Evolutionary conservation across 30 jellyfish, hydroid and myxozoan species (phyloP).

Genomic region (Phacellophora camtschatica): DNA sequence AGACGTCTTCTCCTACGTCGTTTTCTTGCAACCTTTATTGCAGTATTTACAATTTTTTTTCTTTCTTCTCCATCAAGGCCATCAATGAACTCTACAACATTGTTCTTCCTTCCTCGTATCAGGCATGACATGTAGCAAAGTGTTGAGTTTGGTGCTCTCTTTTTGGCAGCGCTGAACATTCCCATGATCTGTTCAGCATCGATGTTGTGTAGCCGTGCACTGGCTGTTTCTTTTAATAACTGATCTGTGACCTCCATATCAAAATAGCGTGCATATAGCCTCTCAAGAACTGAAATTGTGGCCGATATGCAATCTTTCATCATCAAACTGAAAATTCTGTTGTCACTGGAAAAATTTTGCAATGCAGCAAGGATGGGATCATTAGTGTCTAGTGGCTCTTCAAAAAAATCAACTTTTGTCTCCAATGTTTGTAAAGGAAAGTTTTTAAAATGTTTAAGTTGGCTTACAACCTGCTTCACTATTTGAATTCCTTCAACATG

Average conservation of each 20-base stretch:
- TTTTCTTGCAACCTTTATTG: background rate
- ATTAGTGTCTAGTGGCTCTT: background rate
- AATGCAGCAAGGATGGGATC: background rate
- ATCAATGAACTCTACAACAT: background rate
- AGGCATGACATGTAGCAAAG: slow-evolving; percentile 19
- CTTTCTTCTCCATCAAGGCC: background rate
- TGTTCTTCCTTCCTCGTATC: slow-evolving; percentile 22
- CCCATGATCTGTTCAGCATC: slow-evolving; percentile 30
- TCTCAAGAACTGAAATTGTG: background rate
- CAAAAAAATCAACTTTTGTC: background rate
- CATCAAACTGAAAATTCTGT: background rate
- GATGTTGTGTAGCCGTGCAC: slow-evolving; percentile 19
- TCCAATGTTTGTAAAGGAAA: background rate
- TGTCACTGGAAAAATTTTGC: background rate
- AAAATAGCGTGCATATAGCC: background rate
- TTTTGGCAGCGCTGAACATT: slow-evolving; percentile 12
- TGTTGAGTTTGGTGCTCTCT: slow-evolving; percentile 15
- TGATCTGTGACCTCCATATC: background rate
- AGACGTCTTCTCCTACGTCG: background rate
- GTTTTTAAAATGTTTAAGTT: background rate
- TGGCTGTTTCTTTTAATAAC: background rate
- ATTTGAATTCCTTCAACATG: background rate
- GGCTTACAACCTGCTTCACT: background rate
- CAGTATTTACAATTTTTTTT: background rate
- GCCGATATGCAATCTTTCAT: background rate